Percentiles rank a stretch among this genome's conserved stretches.
Evolutionary conservation across 2,797 vertebrate genomes (phyloP).

Genomic region (Etheostoma perlongum): DNA sequence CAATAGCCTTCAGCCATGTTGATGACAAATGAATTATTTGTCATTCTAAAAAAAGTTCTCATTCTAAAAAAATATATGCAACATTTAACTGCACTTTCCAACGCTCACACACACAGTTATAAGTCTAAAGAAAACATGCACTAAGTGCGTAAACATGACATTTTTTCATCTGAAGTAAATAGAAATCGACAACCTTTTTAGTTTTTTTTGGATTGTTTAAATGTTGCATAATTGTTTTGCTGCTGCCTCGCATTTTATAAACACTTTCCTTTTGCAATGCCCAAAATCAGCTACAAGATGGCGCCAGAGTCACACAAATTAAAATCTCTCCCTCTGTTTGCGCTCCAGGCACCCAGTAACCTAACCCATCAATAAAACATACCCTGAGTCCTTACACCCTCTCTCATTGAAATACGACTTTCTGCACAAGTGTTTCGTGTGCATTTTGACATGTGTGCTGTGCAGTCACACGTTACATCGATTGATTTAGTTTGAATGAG

Average conservation of each 20-base stretch:
- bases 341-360: background rate
- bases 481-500: background rate
- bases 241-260: background rate
- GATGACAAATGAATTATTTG: conserved; percentile 19
- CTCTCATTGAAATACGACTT: conserved; percentile 29
- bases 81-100: background rate
- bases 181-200: background rate
- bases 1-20: conserved; percentile 4
- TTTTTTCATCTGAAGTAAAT: background rate
- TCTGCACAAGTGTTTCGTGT: background rate
- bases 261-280: conserved; percentile 48
- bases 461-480: background rate
- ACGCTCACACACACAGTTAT: background rate
- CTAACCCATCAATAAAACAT: conserved; percentile 20
- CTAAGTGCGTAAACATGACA: background rate
- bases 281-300: conserved; percentile 76
- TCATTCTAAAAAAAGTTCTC: background rate
- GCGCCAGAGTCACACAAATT: conserved; percentile 77
- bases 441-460: background rate
- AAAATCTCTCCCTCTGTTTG: background rate
- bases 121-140: background rate
- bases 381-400: background rate
- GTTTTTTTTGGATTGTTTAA: too few relatives aligned
- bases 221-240: background rate
- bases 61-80: background rate